phyloP scores from a whole-genome alignment of 2,113 vertebrate species.

The Oreotrochilus melanogaster region DNA sequence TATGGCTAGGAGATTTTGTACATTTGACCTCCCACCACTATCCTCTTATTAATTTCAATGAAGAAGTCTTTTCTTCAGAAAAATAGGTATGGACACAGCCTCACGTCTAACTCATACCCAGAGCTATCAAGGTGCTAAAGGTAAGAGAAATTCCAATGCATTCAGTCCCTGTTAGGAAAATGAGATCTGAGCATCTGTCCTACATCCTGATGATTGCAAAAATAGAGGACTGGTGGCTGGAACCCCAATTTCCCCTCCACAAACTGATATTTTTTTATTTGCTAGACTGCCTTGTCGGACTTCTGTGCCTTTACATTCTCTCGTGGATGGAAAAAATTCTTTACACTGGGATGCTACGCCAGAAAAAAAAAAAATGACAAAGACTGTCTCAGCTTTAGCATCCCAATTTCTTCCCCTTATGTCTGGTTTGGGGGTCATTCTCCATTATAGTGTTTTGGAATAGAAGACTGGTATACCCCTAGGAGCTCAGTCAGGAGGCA shows the following conservation, averaged over 20 bases:
- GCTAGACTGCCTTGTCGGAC: fast-evolving
- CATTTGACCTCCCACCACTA: not conserved
- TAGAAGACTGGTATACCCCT: not conserved
- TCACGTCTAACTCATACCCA: not conserved
- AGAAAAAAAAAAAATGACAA: not conserved
- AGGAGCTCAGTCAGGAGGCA: not conserved
- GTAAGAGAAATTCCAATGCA: not conserved
- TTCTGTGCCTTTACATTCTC: not conserved
- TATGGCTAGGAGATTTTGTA: not conserved
- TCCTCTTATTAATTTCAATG: not conserved
- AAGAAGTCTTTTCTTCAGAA: not conserved
- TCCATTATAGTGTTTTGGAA: not conserved
- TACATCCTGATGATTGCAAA: not conserved
- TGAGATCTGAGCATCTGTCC: not conserved
- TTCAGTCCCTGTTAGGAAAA: not conserved
- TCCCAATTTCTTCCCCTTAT: not conserved
- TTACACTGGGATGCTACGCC: fast-evolving
- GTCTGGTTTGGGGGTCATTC: not conserved
- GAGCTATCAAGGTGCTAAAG: not conserved
- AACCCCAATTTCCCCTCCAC: not conserved
- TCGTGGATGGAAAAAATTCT: not conserved
- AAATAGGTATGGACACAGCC: not conserved
- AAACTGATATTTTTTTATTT: not conserved
- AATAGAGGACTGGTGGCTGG: not conserved
- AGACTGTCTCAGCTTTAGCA: not conserved